Evolutionary conservation across 2,888 invertebrate species (phyloP), one percentile per base, ranked within the genome.

Genomic region (Troilus luridus): DNA sequence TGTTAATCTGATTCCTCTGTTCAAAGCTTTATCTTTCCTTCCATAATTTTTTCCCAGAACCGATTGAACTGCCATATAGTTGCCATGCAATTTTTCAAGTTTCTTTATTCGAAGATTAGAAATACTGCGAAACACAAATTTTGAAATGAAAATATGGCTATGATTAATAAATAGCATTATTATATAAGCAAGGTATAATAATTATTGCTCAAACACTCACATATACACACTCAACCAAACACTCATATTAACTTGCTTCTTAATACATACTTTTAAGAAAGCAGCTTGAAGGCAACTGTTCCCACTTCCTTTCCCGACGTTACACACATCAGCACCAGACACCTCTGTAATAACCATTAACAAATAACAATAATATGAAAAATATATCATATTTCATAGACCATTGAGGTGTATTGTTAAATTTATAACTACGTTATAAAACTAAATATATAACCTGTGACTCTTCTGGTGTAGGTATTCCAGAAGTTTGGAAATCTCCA

Each of bases 271-370:
- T 93, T 94, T 94, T 19, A 97, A 94, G 93, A 97, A 97, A 17
- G 96, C 96, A 41, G 97, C 97, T 19, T 97, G 97, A 0, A 96
- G 96, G 93, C 96, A 97, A 11, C 96, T 94, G 10, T 97, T 97
- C 3, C 95, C 97, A 0, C 95, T 94, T n/a, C 94, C 94, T 93
- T 95, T 95, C 0, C 95, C 95, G n/a, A 96, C 94, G 93, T 97
- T 97, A 93, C 96, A 95, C 59, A 97, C 93, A 94, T 97, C 97
- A 64, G 96, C 96, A 24, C 94, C 92, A 81, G 10, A 1, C 6
- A 85, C 11, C 11, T 85, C 85, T 85, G 19, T n/a, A 77, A 7
- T 7, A 64, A n/a, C 11, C n/a, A 67, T 67, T 24, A 67, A 67
- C 11, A 24, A 67, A 67, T 24, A 62, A n/a, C n/a, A n/a, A n/a